Percentiles rank a stretch among this genome's conserved stretches.
phyloP scores from a whole-genome alignment of 1,140 invertebrate genomes.

The Luehdorfia chinensis region DNA sequence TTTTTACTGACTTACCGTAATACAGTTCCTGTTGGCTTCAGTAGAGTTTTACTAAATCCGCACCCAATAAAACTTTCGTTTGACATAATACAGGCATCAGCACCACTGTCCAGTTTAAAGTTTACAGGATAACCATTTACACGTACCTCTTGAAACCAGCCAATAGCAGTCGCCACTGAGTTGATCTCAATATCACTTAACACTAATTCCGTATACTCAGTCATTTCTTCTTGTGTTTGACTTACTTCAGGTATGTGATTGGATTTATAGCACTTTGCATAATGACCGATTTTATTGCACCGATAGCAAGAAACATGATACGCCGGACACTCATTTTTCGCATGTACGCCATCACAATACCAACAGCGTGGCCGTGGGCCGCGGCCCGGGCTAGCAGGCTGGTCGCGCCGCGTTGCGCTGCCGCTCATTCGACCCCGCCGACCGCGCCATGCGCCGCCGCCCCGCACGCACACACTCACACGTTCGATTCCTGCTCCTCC shows the following conservation, averaged over 20 bases:
- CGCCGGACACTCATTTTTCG: not conserved
- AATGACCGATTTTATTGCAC: not conserved
- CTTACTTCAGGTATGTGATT: not conserved
- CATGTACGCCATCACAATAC: not conserved
- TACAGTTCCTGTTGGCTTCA: too few species aligned
- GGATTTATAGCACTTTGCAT: not conserved
- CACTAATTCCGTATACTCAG: not conserved
- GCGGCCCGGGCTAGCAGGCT: not conserved
- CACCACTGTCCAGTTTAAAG: constrained; percentile 22
- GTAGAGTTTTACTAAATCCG: too few species aligned
- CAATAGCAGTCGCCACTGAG: not conserved
- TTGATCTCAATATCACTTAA: not conserved
- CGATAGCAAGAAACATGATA: not conserved
- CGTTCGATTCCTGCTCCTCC: not conserved
- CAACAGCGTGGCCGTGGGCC: not conserved
- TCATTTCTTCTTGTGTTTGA: too few species aligned
- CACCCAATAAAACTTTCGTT: constrained; percentile 10
- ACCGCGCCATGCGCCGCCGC: not conserved
- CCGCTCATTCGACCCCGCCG: too few species aligned
- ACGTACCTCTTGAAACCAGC: constrained; percentile 6
- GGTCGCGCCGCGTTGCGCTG: not conserved
- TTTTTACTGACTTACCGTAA: constrained; percentile 19
- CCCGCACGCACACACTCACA: not conserved
- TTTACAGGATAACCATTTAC: constrained; percentile 10
- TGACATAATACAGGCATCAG: constrained; percentile 14